phyloP scores from a whole-genome alignment of 2,797 vertebrate genomes.

The Halcyon badia region DNA sequence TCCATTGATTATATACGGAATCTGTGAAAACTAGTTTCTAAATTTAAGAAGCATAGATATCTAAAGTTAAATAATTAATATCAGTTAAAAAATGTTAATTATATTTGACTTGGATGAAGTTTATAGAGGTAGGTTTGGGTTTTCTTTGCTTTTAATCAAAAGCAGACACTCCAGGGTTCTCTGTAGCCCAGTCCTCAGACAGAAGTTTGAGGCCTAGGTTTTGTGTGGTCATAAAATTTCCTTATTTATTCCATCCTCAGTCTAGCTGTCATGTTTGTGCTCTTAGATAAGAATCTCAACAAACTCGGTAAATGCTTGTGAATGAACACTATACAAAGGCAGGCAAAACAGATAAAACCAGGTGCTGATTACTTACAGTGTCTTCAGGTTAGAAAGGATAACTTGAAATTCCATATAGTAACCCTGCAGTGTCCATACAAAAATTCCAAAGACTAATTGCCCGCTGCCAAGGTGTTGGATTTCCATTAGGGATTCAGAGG shows the following conservation, averaged over 20 bases:
- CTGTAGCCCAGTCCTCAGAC: background rate
- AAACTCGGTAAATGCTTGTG: background rate
- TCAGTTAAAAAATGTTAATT: background rate
- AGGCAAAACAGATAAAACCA: background rate
- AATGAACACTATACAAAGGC: background rate
- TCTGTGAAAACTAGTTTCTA: background rate
- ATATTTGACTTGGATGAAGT: background rate
- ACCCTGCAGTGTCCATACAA: slow-evolving; percentile 33
- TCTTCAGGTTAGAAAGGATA: background rate
- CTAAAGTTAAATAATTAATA: background rate
- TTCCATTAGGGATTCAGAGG: slow-evolving; percentile 66
- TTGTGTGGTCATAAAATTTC: background rate
- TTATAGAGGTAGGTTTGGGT: background rate
- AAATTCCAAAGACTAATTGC: slow-evolving; percentile 53
- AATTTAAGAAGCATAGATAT: background rate
- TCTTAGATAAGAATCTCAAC: background rate
- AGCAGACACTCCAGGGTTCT: background rate
- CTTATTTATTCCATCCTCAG: background rate
- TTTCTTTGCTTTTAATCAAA: background rate
- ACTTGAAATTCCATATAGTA: slow-evolving; percentile 33
- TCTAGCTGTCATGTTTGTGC: background rate
- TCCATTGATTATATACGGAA: background rate
- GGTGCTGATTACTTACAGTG: background rate
- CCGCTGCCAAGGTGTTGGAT: slow-evolving; percentile 35
- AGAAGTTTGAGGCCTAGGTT: background rate